Conservation (phyloP, 2,888 invertebrate species). For the Arrhopalites spinosus region DNA sequence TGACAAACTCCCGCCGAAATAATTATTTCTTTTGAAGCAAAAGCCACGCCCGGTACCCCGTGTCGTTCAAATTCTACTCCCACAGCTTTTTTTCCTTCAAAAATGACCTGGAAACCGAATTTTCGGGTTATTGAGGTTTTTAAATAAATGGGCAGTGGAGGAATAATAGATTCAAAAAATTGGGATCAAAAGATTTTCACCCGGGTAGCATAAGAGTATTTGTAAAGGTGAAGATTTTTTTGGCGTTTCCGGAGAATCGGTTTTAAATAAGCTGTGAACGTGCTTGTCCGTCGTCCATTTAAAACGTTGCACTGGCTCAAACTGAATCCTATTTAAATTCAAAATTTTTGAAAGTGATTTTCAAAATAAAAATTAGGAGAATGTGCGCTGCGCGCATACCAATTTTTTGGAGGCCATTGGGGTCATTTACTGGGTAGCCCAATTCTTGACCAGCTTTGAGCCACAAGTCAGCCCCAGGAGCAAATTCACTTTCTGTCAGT, state of each 20-base stretch:
- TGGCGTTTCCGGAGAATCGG: not conserved
- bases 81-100: conserved; percentile 36
- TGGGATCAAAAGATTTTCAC: too few relatives aligned
- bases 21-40: conserved; percentile 26
- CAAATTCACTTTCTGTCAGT: not conserved
- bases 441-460: not conserved
- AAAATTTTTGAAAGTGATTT: not conserved
- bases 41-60: conserved; percentile 39
- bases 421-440: not conserved
- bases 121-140: not conserved
- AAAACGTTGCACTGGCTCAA: not conserved
- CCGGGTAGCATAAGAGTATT: not conserved
- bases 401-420: conserved; percentile 5
- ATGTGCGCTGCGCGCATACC: not conserved
- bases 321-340: not conserved
- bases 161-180: too few relatives aligned
- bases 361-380: not conserved
- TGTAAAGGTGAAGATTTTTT: not conserved
- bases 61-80: conserved; percentile 45
- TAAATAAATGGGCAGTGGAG: too few relatives aligned
- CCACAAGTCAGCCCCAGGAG: not conserved
- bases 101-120: not conserved
- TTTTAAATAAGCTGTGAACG: not conserved
- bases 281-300: not conserved
- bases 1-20: conserved; percentile 1